A percentile compares a stretch with the other conserved stretches of the same genome.
These are phyloP conservation scores for Chlamydotis undulata DNA, from an alignment of 2,113 vertebrate species.

Conservation along the genomic window DNA sequence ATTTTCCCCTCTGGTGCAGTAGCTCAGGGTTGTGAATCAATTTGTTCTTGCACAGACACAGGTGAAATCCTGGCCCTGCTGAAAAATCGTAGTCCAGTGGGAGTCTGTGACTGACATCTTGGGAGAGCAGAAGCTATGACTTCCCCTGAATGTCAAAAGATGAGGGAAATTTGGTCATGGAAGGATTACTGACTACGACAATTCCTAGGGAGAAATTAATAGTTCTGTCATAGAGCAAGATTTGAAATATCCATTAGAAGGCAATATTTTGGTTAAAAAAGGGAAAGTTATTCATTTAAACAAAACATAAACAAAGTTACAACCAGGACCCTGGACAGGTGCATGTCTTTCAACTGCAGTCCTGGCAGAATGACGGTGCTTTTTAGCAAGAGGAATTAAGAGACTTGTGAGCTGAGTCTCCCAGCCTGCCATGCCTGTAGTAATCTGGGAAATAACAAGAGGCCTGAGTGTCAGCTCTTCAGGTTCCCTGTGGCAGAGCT, in stretches of 20 bases:
- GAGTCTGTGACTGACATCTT: not conserved
- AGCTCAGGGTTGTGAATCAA: constrained; percentile 11
- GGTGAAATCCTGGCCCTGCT: not conserved
- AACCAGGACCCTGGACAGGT: not conserved
- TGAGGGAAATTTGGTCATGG: not conserved
- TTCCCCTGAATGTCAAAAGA: not conserved
- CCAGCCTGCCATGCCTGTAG: not conserved
- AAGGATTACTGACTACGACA: not conserved
- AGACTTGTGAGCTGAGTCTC: not conserved
- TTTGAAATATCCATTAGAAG: not conserved
- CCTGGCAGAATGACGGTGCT: not conserved
- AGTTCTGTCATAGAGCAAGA: not conserved
- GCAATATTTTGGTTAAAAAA: not conserved
- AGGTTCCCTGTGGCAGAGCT: not conserved
- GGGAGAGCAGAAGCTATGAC: not conserved
- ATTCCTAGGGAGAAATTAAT: not conserved
- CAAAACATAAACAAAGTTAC: not conserved
- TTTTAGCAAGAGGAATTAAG: not conserved
- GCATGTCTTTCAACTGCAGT: not conserved
- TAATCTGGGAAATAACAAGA: not conserved
- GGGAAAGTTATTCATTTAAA: not conserved
- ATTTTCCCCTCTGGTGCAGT: not conserved
- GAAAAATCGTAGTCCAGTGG: not conserved
- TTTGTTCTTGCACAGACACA: not conserved
- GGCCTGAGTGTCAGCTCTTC: not conserved